Base-by-base conservation (phyloP, 2,797 vertebrate genomes). In the Myotis planiceps region DNA sequence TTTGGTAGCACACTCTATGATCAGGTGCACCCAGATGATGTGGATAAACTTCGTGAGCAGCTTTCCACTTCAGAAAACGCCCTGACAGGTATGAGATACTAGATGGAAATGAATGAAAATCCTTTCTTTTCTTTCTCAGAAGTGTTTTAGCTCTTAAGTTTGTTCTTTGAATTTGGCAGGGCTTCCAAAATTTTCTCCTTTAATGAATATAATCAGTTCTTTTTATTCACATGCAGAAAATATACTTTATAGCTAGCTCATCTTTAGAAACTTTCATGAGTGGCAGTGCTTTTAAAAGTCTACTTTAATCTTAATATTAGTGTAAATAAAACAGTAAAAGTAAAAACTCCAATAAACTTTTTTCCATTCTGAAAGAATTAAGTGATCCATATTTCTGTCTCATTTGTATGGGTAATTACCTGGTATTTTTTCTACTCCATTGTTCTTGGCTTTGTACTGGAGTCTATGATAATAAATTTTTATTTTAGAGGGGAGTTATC, bases 1-100 rank as follows among this genome's bases (percentile, higher is more conserved):
- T 99, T 99, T 0, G 99, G 99, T 88, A 99, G 99, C 82, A 99
- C 99, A 2, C 96, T 99, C 0, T 99, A 99, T 0, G 99, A 99
- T 83, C 99, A 99, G 97, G 99, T 99, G 66, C 99, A 99, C 97
- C 99, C 99, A 0, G 99, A 99, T 0, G 99, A 99, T n/a, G 99
- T 98, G 88, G 99, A 99, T 95, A 99, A 99, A 97, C 99, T 99
- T 81, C 96, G 99, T 80, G 99, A 99, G 97, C 99, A 99, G 98
- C 99, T 99, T 69, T 99, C 99, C 60, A 99, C 99, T 0, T 99
- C 99, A 0, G 99, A 99, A 98, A 99, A 99, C 9, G 99, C 99
- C 29, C 99, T 99, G 91, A 99, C 99, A 71, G 99, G 99, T 99
- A 94, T 87, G 97, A 78, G 12, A 25, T 80, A 19, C 2, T 79